A percentile compares a stretch with the other conserved stretches of the same genome.
Conservation (phyloP, 1,140 invertebrate genomes). For the Zaprionus taronus region DNA sequence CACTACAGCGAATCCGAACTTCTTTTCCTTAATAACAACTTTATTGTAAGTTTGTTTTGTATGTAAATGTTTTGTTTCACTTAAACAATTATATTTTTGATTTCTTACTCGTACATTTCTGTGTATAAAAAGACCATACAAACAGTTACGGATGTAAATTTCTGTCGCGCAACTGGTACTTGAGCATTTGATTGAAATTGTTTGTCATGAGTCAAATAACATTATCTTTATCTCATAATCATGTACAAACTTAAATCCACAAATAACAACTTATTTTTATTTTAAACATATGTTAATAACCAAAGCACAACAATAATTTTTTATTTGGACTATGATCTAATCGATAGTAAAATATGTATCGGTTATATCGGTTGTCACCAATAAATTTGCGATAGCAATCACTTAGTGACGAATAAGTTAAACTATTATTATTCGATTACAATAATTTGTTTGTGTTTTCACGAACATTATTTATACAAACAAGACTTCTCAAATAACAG, state of each 20-base stretch:
- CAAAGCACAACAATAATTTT: constrained; percentile 36
- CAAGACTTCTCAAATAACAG: no score
- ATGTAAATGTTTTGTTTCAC: neutral
- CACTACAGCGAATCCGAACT: neutral
- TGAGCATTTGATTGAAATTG: constrained; percentile 9
- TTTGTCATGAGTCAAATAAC: constrained; percentile 11
- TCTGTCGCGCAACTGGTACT: constrained; percentile 37
- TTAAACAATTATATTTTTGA: constrained; percentile 23
- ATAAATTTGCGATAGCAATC: neutral
- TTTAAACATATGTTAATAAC: constrained; percentile 33
- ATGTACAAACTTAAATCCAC: constrained; percentile 4
- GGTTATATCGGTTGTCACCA: constrained; percentile 11
- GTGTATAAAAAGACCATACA: constrained; percentile 36
- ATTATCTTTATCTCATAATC: neutral
- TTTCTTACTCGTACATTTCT: constrained; percentile 23
- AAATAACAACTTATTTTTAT: constrained; percentile 11
- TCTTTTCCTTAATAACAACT: neutral
- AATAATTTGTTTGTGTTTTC: neutral
- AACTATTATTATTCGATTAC: constrained; percentile 4
- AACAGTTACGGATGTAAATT: constrained; percentile 14
- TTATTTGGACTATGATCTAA: constrained; percentile 51
- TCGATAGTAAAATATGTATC: constrained; percentile 6
- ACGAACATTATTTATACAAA: neutral
- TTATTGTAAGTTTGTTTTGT: neutral
- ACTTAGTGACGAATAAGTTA: neutral